Evolutionary conservation across 2,113 vertebrate genomes (phyloP).

Genomic region (Globicephala melas): DNA sequence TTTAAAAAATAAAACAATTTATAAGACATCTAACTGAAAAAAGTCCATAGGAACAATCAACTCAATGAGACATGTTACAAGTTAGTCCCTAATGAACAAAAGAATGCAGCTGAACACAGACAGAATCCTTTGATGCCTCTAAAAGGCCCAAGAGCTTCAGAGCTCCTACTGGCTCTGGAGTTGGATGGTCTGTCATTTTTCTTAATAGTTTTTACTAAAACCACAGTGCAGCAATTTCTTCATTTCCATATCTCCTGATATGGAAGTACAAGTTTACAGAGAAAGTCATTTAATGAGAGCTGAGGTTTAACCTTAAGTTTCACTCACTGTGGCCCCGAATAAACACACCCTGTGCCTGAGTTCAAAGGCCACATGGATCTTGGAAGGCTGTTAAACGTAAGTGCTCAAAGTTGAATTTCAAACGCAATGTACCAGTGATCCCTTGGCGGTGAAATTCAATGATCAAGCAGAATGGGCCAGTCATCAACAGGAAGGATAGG

Average conservation of each 20-base stretch:
- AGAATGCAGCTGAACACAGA: background rate
- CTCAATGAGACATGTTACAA: constrained; percentile 51
- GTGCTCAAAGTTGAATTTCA: constrained; percentile 23
- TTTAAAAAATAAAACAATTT: constrained; percentile 72
- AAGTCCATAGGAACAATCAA: constrained; percentile 39
- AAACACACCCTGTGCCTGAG: background rate
- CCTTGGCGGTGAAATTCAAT: background rate
- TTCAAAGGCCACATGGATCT: background rate
- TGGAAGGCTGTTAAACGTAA: constrained; percentile 4
- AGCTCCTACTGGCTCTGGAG: too few species aligned
- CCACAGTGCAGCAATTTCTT: background rate
- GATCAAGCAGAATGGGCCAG: background rate
- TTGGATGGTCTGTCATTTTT: background rate
- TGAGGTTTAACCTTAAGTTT: background rate
- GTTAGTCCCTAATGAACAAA: constrained; percentile 43
- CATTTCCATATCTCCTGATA: background rate
- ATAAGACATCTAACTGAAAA: constrained; percentile 21
- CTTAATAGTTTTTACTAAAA: background rate
- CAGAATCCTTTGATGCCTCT: background rate
- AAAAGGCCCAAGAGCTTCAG: background rate
- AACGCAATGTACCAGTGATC: background rate
- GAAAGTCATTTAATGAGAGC: background rate
- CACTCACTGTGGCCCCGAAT: background rate
- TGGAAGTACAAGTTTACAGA: background rate
- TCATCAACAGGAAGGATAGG: background rate